These are phyloP conservation scores for Sphyrna mokarran DNA, from an alignment of 2,113 vertebrate genomes.

Conservation along the genomic window DNA sequence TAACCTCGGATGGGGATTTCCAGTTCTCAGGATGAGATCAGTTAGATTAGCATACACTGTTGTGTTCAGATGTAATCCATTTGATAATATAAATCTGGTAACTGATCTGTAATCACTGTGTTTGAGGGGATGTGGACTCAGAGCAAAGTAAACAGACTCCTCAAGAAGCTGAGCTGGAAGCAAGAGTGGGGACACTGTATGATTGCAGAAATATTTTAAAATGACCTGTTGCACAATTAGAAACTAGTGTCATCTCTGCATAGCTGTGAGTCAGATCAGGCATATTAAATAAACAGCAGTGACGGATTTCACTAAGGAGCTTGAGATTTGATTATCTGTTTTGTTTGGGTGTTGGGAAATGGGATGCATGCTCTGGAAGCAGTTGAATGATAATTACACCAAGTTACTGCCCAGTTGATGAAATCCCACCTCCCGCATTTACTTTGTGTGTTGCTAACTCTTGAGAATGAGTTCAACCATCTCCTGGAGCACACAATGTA, in stretches of 20 bases:
- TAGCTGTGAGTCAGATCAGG: too few species aligned
- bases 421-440: neutral
- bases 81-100: neutral
- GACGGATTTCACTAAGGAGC: neutral
- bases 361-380: neutral
- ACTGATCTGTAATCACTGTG: neutral
- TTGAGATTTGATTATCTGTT: neutral
- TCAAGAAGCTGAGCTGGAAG: neutral
- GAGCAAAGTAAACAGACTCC: neutral
- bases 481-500: neutral
- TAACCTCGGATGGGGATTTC: too few species aligned
- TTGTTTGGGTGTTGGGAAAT: neutral
- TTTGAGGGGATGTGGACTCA: neutral
- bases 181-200: neutral
- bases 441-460: neutral
- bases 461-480: neutral
- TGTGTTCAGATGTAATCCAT: accelerated
- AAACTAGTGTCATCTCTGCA: neutral
- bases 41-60: neutral
- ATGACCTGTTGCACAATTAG: neutral
- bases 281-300: neutral
- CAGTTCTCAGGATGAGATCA: neutral
- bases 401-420: neutral
- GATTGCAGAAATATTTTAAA: neutral
- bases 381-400: neutral